Conservation (phyloP, 2,113 vertebrate species). For the Indicator maculatus region DNA sequence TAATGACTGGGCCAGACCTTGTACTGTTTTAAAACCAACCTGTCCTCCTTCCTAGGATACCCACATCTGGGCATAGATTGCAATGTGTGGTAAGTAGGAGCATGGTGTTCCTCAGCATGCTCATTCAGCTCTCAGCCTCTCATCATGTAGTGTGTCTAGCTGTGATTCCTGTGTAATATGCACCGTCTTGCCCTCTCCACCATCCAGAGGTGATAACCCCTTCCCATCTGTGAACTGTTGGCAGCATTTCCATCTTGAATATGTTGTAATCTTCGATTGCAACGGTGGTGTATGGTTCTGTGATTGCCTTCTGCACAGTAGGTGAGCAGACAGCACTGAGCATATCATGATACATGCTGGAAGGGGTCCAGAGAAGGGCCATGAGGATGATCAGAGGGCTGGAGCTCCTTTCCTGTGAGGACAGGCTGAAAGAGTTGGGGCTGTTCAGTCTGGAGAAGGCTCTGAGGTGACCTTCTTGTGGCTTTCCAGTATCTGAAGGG, state of each 20-base stretch:
- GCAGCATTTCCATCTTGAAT: background rate
- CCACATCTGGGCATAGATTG: background rate
- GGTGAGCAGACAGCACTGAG: background rate
- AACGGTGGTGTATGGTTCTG: background rate
- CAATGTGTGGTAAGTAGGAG: background rate
- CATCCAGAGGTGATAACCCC: background rate
- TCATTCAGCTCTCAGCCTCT: background rate
- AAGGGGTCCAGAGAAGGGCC: too few species aligned
- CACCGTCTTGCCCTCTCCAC: background rate
- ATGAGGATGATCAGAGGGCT: too few species aligned
- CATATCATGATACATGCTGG: background rate
- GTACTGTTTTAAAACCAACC: background rate
- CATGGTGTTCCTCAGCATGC: background rate
- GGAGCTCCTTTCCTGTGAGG: too few species aligned
- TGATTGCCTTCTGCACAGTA: background rate
- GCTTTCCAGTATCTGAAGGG: too few species aligned
- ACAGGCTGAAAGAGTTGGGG: too few species aligned
- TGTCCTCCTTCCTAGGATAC: background rate
- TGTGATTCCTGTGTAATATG: background rate
- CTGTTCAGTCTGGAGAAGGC: too few species aligned
- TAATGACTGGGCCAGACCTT: background rate
- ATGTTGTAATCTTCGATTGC: background rate
- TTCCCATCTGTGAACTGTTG: background rate
- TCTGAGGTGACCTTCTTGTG: too few species aligned
- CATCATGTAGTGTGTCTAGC: background rate